Evolutionary conservation across 92 coral and sea anemone species (phyloP).

Genomic region (Palythoa caribaeorum): DNA sequence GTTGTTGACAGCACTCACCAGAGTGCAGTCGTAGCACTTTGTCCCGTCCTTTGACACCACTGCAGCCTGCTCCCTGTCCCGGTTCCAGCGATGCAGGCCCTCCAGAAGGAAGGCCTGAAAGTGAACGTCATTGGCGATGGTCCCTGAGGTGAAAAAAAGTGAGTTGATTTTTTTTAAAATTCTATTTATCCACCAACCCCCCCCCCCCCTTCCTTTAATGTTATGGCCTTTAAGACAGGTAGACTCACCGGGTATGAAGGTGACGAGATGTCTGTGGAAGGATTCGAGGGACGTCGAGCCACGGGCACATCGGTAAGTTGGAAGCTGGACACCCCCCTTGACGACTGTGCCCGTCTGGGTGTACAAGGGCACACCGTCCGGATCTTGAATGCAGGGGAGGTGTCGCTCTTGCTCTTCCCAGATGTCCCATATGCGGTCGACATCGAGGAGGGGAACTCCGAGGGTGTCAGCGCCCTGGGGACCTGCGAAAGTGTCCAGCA

Average conservation of each 20-base stretch:
- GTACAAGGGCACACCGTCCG: constrained; percentile 67
- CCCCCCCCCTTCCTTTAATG: no score
- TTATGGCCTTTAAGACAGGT: neutral
- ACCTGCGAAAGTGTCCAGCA: constrained; percentile 56
- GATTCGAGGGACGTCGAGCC: constrained; percentile 76
- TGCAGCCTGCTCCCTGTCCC: constrained; percentile 42
- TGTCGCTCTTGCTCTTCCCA: constrained; percentile 66
- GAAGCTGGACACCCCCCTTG: constrained; percentile 55
- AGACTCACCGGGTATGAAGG: constrained; percentile 57
- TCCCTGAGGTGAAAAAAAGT: no score
- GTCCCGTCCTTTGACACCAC: neutral
- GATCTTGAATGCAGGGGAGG: neutral
- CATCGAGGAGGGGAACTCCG: constrained; percentile 22
- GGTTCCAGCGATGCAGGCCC: constrained; percentile 44
- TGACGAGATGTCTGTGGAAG: constrained; percentile 64
- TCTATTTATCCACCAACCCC: no score
- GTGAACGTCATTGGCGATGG: constrained; percentile 46
- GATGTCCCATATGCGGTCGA: constrained; percentile 57
- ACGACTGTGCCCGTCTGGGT: constrained; percentile 53
- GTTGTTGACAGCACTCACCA: constrained; percentile 31
- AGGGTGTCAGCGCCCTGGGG: constrained; percentile 65
- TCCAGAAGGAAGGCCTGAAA: constrained; percentile 52
- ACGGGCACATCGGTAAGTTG: constrained; percentile 65
- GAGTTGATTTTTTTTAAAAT: no score
- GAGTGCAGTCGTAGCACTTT: neutral